Evolutionary conservation across 2,113 vertebrate species (phyloP).

Genomic region (Chlamydotis undulata): DNA sequence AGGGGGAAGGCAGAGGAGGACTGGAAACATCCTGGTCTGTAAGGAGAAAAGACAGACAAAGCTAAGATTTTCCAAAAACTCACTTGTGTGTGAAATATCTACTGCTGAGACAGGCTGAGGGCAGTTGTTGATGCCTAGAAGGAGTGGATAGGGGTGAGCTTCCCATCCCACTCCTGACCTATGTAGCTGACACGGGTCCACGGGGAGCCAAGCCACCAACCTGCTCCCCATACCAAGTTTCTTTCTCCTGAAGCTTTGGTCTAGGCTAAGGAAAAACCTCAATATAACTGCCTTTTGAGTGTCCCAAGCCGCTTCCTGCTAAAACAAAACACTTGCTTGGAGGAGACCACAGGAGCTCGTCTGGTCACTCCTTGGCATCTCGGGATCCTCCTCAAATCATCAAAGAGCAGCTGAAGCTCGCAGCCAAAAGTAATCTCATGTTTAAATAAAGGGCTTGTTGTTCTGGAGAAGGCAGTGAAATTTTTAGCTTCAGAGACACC

Average conservation of each 20-base stretch:
- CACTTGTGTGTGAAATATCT: not conserved
- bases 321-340: not conserved
- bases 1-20: not conserved
- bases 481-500: not conserved
- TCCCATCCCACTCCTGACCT: not conserved
- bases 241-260: not conserved
- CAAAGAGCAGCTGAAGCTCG: not conserved
- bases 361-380: not conserved
- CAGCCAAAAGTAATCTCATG: not conserved
- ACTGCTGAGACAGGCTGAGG: not conserved
- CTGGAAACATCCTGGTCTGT: rapidly evolving
- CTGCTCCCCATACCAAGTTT: not conserved
- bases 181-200: not conserved
- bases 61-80: not conserved
- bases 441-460: not conserved
- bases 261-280: not conserved
- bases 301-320: not conserved
- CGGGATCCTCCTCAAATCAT: not conserved
- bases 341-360: not conserved
- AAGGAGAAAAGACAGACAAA: not conserved
- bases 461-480: not conserved
- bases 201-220: not conserved
- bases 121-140: rapidly evolving
- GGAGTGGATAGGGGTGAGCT: not conserved
- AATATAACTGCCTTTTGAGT: rapidly evolving